These are phyloP conservation scores for Noctua comes DNA, from an alignment of 2,888 invertebrate genomes.

Conservation along the genomic window DNA sequence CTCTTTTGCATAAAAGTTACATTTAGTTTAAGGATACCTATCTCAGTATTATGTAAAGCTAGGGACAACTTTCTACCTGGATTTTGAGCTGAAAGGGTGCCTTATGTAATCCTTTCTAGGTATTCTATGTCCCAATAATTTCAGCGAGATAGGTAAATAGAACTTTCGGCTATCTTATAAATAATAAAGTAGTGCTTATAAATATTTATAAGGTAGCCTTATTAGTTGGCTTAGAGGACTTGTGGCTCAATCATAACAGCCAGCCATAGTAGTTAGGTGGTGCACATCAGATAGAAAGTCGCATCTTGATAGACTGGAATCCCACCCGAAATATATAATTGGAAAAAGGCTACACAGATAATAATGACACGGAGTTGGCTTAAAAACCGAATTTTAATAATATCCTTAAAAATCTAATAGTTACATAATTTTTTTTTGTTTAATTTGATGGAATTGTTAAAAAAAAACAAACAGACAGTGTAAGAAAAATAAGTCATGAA, in stretches of 20 bases:
- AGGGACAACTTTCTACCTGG: constrained; percentile 31
- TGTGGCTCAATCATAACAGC: not conserved
- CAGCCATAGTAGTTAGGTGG: not conserved
- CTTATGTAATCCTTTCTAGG: constrained; percentile 8
- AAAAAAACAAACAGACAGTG: not conserved
- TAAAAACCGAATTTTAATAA: not conserved
- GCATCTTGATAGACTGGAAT: not conserved
- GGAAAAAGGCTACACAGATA: not conserved
- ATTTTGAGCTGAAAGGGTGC: not conserved
- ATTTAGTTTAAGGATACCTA: constrained; percentile 45
- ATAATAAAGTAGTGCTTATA: not conserved
- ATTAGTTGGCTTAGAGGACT: not conserved
- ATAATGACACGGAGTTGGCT: fast-evolving
- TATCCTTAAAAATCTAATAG: not conserved
- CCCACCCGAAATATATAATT: too few species aligned
- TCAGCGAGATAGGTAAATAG: not conserved
- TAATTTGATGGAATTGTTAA: not conserved
- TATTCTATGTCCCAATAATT: not conserved
- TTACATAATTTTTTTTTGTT: too few species aligned
- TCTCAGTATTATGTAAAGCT: constrained; percentile 44
- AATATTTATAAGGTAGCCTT: not conserved
- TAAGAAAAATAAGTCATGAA: not conserved
- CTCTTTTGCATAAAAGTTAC: constrained; percentile 59
- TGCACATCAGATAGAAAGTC: not conserved
- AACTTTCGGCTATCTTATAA: not conserved